phyloP scores from a whole-genome alignment of 2,888 invertebrate genomes.

The Onthophagus sagittarius region DNA sequence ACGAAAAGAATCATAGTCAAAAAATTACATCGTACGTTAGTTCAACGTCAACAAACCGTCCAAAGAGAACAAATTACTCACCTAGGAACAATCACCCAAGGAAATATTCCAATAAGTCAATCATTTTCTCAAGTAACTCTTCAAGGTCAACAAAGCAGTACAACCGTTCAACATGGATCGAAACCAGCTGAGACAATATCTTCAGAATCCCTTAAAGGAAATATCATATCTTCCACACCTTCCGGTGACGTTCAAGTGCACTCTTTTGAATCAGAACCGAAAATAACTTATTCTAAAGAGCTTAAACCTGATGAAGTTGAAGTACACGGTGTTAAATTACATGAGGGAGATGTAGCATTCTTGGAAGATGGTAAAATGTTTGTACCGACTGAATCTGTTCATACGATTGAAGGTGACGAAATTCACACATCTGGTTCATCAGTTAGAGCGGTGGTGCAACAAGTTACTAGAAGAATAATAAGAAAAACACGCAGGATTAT shows the following conservation, averaged over 20 bases:
- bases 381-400: conserved; percentile 34
- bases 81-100: conserved; percentile 53
- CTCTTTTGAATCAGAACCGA: conserved; percentile 63
- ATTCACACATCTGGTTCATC: conserved; percentile 63
- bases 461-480: conserved; percentile 74
- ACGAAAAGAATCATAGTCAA: conserved; percentile 75
- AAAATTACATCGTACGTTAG: conserved; percentile 65
- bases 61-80: conserved; percentile 60
- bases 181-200: conserved; percentile 61
- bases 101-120: conserved; percentile 57
- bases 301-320: conserved; percentile 49
- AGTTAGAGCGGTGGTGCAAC: conserved; percentile 76
- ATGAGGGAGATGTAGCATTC: conserved; percentile 48
- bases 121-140: conserved; percentile 66
- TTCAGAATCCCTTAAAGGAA: conserved; percentile 62
- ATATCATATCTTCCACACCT: conserved; percentile 60
- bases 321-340: conserved; percentile 44
- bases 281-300: conserved; percentile 56
- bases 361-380: conserved; percentile 41
- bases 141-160: conserved; percentile 61
- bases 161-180: conserved; percentile 56
- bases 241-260: conserved; percentile 61
- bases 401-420: conserved; percentile 40
- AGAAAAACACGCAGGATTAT: conserved; percentile 72
- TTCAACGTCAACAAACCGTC: conserved; percentile 62